These are phyloP conservation scores for Tholera decimalis DNA, from an alignment of 2,888 invertebrate genomes.

Conservation along the genomic window DNA sequence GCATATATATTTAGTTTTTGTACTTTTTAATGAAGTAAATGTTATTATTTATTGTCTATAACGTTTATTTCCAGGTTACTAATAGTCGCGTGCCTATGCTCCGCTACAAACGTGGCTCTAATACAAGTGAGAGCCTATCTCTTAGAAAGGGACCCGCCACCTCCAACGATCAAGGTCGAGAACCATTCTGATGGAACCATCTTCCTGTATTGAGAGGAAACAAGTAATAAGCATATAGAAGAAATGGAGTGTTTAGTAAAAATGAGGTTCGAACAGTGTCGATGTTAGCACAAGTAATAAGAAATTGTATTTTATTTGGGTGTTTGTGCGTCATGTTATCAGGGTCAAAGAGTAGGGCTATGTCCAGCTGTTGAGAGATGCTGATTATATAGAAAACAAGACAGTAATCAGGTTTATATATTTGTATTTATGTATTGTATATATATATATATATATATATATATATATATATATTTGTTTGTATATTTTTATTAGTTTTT, in stretches of 20 bases:
- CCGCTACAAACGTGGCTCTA: constrained; percentile 75
- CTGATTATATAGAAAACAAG: no score
- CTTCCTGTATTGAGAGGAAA: constrained; percentile 81
- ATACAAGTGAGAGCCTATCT: constrained; percentile 79
- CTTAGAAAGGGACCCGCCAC: constrained; percentile 84
- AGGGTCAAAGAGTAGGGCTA: no score
- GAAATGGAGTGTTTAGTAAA: no score
- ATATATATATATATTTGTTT: no score
- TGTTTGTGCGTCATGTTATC: no score
- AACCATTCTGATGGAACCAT: constrained; percentile 88
- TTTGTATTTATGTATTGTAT: no score
- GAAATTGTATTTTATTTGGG: not conserved
- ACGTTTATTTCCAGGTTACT: constrained; percentile 80
- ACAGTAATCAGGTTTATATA: no score
- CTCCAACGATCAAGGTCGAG: constrained; percentile 86
- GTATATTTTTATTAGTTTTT: no score
- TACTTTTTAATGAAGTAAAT: no score
- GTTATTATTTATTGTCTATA: no score
- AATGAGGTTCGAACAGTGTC: constrained; percentile 9
- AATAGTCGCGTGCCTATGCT: constrained; percentile 77
- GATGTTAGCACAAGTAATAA: not conserved
- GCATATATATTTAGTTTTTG: not conserved
- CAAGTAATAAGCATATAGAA: not conserved
- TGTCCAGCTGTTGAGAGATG: no score
- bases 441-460: no score